These are phyloP conservation scores for Bruchidius siliquastri DNA, from an alignment of 2,888 invertebrate species.

Conservation along the genomic window DNA sequence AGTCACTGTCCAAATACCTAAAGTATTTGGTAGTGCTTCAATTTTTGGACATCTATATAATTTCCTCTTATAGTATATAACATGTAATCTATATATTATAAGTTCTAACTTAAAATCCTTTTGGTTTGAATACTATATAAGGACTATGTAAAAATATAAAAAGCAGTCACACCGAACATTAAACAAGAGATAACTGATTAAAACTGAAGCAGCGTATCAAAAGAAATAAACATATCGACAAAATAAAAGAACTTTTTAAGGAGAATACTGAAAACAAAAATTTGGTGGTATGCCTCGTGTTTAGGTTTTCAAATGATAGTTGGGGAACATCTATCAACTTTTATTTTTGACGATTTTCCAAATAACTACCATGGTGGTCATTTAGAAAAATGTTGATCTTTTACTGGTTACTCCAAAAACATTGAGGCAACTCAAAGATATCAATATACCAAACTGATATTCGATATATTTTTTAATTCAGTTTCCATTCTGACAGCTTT, in stretches of 20 bases:
- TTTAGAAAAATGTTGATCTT: too few species aligned
- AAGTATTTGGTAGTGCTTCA: slow-evolving; percentile 26
- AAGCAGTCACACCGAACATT: not conserved
- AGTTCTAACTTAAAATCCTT: slow-evolving; percentile 21
- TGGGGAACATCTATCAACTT: too few species aligned
- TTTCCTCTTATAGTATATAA: slow-evolving; percentile 36
- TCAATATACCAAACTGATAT: too few species aligned
- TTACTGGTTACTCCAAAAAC: too few species aligned
- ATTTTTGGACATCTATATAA: slow-evolving; percentile 22
- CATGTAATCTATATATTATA: slow-evolving; percentile 34
- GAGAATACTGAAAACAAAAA: not conserved
- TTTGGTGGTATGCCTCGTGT: too few species aligned
- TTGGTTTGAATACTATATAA: not conserved
- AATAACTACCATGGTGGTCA: too few species aligned
- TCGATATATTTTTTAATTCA: too few species aligned
- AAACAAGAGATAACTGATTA: not conserved
- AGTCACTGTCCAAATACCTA: slow-evolving; percentile 27
- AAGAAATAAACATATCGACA: not conserved
- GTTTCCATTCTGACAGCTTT: too few species aligned
- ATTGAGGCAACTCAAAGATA: too few species aligned
- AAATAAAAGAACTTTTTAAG: not conserved
- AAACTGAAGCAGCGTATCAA: not conserved
- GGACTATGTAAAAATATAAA: not conserved
- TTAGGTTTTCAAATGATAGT: too few species aligned
- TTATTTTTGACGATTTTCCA: too few species aligned